A percentile compares a stretch with the other conserved stretches of the same genome.
phyloP scores from a whole-genome alignment of 1,140 invertebrate genomes.

The Atopsyche davidsoni region DNA sequence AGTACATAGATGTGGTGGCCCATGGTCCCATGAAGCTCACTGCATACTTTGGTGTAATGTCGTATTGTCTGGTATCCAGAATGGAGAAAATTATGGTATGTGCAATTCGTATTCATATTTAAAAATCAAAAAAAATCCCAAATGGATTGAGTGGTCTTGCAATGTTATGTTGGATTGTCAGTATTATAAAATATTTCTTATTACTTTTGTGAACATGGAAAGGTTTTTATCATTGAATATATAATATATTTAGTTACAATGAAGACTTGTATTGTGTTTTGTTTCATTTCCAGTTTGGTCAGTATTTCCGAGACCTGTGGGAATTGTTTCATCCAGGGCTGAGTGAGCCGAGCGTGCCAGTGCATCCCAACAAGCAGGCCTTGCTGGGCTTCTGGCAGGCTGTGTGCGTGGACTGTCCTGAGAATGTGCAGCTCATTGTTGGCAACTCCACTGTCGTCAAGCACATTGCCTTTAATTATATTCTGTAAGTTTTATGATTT shows the following conservation, averaged over 20 bases:
- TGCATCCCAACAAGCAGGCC: constrained; percentile 93
- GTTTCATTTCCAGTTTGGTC: constrained; percentile 67
- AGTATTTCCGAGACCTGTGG: constrained; percentile 88
- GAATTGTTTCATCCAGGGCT: constrained; percentile 90
- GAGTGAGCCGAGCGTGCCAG: constrained; percentile 89
- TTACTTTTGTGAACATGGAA: too few species aligned
- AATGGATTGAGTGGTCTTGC: too few species aligned
- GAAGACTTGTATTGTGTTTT: constrained; percentile 7
- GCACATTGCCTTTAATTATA: constrained; percentile 96
- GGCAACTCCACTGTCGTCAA: constrained; percentile 78
- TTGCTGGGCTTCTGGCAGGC: constrained; percentile 89
- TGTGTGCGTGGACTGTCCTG: constrained; percentile 83
- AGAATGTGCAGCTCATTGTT: constrained; percentile 83
- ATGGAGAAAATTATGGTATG: constrained; percentile 88
- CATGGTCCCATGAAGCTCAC: constrained; percentile 88
- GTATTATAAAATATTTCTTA: too few species aligned
- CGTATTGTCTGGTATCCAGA: constrained; percentile 82
- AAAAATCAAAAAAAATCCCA: too few species aligned
- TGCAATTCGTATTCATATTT: constrained; percentile 25
- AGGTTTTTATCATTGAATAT: constrained; percentile 5
- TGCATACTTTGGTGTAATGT: constrained; percentile 84
- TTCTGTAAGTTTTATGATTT: constrained; percentile 65
- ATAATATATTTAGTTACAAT: constrained; percentile 12
- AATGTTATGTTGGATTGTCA: too few species aligned
- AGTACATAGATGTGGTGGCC: constrained; percentile 76